phyloP scores from a whole-genome alignment of 2,888 invertebrate species.

The Dusona sp. region DNA sequence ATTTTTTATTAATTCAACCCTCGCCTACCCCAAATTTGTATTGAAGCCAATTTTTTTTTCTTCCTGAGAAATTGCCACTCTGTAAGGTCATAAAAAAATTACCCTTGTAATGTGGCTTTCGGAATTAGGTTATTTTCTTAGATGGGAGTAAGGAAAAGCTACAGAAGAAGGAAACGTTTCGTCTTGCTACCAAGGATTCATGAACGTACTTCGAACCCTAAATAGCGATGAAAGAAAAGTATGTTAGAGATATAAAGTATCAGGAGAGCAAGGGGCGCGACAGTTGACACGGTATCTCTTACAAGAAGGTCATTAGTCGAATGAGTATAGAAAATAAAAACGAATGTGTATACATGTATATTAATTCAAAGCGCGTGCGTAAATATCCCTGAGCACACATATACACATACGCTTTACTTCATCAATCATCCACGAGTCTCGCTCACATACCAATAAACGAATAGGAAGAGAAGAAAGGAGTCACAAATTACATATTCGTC shows the following conservation, averaged over 20 bases:
- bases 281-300: conserved; percentile 79
- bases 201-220: background rate
- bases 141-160: background rate
- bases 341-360: conserved; percentile 40
- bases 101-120: background rate
- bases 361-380: conserved; percentile 76
- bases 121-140: background rate
- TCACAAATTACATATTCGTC: conserved; percentile 78
- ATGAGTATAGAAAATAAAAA: conserved; percentile 72
- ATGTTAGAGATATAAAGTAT: conserved; percentile 22
- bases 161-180: conserved; percentile 16
- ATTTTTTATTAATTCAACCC: conserved; percentile 72
- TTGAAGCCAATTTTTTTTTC: conserved; percentile 10
- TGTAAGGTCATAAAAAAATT: conserved; percentile 12
- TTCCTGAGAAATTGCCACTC: conserved; percentile 3
- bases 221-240: background rate
- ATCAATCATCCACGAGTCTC: conserved; percentile 80
- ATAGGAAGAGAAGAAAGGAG: conserved; percentile 64
- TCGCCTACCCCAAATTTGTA: conserved; percentile 16
- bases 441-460: conserved; percentile 57
- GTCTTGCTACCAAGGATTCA: conserved; percentile 28
- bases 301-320: conserved; percentile 81
- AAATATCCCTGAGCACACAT: conserved; percentile 75
- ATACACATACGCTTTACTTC: conserved; percentile 69
- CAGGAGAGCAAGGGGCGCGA: conserved; percentile 66